Evolutionary conservation across 2,888 invertebrate genomes (phyloP), one percentile per base, ranked within the genome.

Genomic region (Sphaeridia pumilis): DNA sequence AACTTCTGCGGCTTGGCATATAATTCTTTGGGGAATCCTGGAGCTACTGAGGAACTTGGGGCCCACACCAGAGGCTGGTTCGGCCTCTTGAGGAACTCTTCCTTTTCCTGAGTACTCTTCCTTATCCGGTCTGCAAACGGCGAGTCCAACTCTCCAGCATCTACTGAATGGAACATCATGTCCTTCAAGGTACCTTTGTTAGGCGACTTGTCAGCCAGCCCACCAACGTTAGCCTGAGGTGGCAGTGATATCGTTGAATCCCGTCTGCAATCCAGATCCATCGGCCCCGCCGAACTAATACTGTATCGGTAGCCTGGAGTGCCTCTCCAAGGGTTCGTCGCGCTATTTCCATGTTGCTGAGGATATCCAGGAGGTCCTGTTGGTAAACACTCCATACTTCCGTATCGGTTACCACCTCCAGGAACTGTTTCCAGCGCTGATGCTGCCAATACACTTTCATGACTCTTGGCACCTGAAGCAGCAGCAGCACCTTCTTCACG

Each of bases 41-140:
- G 52, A 17, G 60, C 49, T 28, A 60, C 50, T 2, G 49, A 21
- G 2, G 55, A 46, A 34, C 38, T 52, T 73, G 72, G 60, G 73
- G 75, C 76, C 75, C 79, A 51, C 77, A 78, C 51, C 74, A 68
- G 77, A 24, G 82, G 80, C 66, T 80, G 69, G 75, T 80, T 66
- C 7, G 61, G 64, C 62, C 84, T 76, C 68, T 82, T 78, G 55
- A 90, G 75, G 71, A 90, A 90, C 66, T 88, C 88, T 70, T 89
- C 88, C 70, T 89, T 89, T 69, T 88, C 86, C 69, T 88, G 87
- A 67, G 86, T 81, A 67, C 85, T 87, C 70, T 84, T 85, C 63
- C 85, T 78, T 69, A 87, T 68, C 44, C 69, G 63, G 43, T 65
- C 67, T 41, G 69, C 69, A 48, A 71, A 27, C 24, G 55, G 46